Evolutionary conservation across 2,797 vertebrate genomes (phyloP).

Genomic region (Ambastaia sidthimunki): DNA sequence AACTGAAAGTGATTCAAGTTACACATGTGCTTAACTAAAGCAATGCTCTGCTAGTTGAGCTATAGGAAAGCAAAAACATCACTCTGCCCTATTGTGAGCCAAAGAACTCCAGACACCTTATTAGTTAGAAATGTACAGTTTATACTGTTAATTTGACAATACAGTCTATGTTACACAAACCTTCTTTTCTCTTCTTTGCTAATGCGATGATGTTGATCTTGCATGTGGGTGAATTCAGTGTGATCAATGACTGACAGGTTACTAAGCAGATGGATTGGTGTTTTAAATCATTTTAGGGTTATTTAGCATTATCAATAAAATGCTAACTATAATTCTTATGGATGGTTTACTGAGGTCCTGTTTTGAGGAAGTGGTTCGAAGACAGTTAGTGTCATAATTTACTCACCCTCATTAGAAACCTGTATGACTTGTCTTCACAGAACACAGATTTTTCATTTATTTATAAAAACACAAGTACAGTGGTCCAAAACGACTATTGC

Average conservation of each 20-base stretch:
- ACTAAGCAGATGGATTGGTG: not conserved
- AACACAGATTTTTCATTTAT: no score
- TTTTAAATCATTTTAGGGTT: not conserved
- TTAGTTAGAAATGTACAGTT: not conserved
- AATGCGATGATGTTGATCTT: not conserved
- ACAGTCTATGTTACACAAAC: not conserved
- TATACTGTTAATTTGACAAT: not conserved
- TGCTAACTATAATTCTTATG: not conserved
- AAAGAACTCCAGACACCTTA: no score
- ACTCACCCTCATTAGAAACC: not conserved
- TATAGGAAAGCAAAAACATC: no score
- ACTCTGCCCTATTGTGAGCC: no score
- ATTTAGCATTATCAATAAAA: not conserved
- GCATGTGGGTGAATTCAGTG: not conserved
- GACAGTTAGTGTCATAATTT: not conserved
- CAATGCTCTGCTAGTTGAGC: no score
- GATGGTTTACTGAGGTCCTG: not conserved
- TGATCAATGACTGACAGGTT: not conserved
- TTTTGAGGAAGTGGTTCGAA: not conserved
- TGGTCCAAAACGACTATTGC: no score
- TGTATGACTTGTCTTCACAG: no score
- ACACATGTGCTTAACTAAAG: not conserved
- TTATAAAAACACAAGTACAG: no score
- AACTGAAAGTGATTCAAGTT: not conserved
- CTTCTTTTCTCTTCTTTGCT: not conserved